Conservation (phyloP, 2,113 vertebrate genomes). For the Marmota flaviventris region DNA sequence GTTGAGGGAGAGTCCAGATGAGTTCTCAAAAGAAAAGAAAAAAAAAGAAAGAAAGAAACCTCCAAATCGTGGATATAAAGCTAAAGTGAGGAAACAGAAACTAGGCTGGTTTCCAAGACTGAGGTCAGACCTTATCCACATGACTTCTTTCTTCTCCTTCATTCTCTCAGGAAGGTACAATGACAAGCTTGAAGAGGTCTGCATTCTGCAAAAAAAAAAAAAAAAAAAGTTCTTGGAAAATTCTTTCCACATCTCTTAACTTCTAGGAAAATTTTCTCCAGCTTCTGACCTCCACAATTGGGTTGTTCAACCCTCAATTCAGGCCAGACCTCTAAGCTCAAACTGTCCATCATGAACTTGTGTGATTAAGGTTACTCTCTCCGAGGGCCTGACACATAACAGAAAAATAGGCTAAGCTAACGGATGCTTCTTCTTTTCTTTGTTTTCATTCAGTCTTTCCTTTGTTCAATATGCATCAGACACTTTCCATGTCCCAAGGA, state of each 20-base stretch:
- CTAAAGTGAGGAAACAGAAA: conserved; percentile 8
- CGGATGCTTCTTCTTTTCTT: background rate
- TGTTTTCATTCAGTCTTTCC: background rate
- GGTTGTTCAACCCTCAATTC: background rate
- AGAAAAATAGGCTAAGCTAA: background rate
- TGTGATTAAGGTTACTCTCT: background rate
- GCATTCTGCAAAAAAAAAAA: background rate
- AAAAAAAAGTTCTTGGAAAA: background rate
- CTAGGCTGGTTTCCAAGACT: background rate
- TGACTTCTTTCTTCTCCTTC: background rate
- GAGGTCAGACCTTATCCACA: background rate
- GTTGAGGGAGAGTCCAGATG: background rate
- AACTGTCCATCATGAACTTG: background rate
- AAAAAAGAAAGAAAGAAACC: background rate
- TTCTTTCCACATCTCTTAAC: background rate
- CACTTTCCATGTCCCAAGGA: background rate
- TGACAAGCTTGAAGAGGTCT: background rate
- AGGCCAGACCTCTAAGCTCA: background rate
- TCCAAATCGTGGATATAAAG: background rate
- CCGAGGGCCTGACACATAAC: background rate
- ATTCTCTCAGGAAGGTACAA: background rate
- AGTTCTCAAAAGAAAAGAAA: background rate
- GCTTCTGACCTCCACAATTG: background rate
- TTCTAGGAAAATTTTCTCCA: conserved; percentile 17
- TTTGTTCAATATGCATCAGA: background rate